Evolutionary conservation across 1,140 invertebrate genomes (phyloP).

Genomic region (Drosophila nannoptera): DNA sequence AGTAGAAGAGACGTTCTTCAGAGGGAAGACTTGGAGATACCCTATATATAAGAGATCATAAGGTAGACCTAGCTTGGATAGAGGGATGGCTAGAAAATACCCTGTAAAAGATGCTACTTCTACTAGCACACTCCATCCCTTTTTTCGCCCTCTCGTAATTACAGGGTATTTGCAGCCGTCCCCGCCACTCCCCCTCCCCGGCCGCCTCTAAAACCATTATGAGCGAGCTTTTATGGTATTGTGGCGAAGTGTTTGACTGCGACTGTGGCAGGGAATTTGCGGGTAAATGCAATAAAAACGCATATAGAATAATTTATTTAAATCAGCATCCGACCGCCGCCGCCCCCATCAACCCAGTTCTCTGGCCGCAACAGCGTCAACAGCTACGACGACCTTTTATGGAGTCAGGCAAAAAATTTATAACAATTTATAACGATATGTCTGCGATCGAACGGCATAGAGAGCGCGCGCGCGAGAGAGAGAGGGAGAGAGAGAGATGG

Average conservation of each 20-base stretch:
- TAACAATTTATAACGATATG: constrained; percentile 37
- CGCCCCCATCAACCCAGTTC: constrained; percentile 52
- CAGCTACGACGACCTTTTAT: constrained; percentile 67
- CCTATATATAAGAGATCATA: too few species aligned
- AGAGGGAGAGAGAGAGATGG: not conserved
- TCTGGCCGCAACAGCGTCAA: constrained; percentile 21
- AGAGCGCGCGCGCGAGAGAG: not conserved
- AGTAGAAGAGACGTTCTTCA: too few species aligned
- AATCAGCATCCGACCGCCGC: constrained; percentile 65
- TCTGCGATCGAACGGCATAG: constrained; percentile 7
- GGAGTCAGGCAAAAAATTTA: constrained; percentile 55
- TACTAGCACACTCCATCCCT: too few species aligned
- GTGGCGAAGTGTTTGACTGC: not conserved
- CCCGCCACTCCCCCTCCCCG: not conserved
- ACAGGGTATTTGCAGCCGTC: constrained; percentile 8
- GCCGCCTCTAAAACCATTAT: constrained; percentile 24
- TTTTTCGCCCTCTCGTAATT: not conserved
- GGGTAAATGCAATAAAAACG: constrained; percentile 53
- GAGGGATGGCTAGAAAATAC: too few species aligned
- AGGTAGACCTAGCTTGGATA: too few species aligned
- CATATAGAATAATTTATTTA: constrained; percentile 77
- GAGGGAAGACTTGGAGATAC: too few species aligned
- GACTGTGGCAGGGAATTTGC: constrained; percentile 3
- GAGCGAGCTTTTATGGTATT: constrained; percentile 23
- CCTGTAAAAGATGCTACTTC: too few species aligned